A percentile compares a stretch with the other conserved stretches of the same genome.
phyloP scores from a whole-genome alignment of 53 echinoderm and acorn worm species.

The Antedon mediterranea region DNA sequence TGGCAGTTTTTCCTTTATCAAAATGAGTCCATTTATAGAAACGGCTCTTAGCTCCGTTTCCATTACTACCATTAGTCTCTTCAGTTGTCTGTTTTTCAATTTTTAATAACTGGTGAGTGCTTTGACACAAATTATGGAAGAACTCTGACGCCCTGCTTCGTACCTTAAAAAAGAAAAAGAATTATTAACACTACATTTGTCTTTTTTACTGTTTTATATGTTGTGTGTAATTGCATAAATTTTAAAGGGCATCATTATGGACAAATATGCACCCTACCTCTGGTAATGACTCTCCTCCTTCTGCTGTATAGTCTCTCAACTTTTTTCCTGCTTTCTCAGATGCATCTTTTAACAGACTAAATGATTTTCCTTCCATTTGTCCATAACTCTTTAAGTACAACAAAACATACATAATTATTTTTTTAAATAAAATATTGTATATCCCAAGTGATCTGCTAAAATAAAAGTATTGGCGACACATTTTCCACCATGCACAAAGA shows the following conservation, averaged over 20 bases:
- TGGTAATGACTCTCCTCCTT: not conserved
- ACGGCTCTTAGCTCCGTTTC: not conserved
- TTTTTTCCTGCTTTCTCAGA: not conserved
- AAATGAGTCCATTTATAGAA: not conserved
- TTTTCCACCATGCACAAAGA: no score
- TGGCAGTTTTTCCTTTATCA: not conserved
- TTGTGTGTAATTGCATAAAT: no score
- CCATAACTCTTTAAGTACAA: constrained; percentile 31
- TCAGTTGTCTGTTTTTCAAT: not conserved
- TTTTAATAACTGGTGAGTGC: not conserved
- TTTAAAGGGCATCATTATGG: no score
- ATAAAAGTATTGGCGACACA: no score
- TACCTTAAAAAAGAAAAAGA: not conserved
- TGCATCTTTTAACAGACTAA: constrained; percentile 9
- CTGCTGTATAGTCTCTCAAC: not conserved
- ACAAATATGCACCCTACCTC: no score
- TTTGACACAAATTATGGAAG: not conserved
- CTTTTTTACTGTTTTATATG: no score
- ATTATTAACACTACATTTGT: no score
- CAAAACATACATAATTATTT: not conserved
- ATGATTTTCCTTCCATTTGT: constrained; percentile 32
- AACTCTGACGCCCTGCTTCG: not conserved
- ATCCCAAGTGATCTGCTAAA: no score
- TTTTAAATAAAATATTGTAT: no score
- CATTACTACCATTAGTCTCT: not conserved